Base-by-base conservation (phyloP, 2,113 vertebrate genomes). In the Merops nubicus region DNA sequence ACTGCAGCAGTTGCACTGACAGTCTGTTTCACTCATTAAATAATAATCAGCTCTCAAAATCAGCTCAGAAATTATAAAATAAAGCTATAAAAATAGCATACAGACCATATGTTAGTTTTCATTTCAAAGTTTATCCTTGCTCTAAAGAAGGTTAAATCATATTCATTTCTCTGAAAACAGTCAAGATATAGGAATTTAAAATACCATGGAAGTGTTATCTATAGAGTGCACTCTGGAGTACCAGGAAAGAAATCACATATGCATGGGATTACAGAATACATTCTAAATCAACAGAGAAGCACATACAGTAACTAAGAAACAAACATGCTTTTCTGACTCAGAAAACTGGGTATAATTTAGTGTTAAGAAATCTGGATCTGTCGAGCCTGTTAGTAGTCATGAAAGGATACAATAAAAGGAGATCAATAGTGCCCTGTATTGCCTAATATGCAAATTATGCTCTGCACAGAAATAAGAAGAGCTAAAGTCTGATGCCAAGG, bases 121-220 rank as follows among this genome's bases (percentile, higher is more conserved):
- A 96, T 96, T 97, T 96, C 95, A 91, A 94, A 97, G 96, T 97
- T 96, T 97, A 96, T 97, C 96, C 96, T 97, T 97, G 89, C 91
- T 97, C 94, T 95, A 88, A 96, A 97, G 94, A 95, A 93, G 94
- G 96, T 96, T 96, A 95, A 96, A 97, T 96, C 94, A 54, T 91
- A 95, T 93, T 97, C 85, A 83, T 97, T 97, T 97, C 88, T 95
- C 89, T 95, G 96, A 95, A 97, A 96, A 95, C 96, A 96, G 92
- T 94, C 85, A 94, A 94, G 96, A 97, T 97, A 96, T 96, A 97
- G 95, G 89, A 96, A 96, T 96, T 97, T 95, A 92, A 97, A 97
- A 97, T 96, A 95, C 94, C 95, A 95, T 87, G 87, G 62, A 97
- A 96, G 97, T 96, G 93, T 97, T 97, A 96, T 97, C 96, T 96